Evolutionary conservation across 2,888 invertebrate genomes (phyloP), one percentile per base, ranked within the genome.

Genomic region (Synergus umbraculus): DNA sequence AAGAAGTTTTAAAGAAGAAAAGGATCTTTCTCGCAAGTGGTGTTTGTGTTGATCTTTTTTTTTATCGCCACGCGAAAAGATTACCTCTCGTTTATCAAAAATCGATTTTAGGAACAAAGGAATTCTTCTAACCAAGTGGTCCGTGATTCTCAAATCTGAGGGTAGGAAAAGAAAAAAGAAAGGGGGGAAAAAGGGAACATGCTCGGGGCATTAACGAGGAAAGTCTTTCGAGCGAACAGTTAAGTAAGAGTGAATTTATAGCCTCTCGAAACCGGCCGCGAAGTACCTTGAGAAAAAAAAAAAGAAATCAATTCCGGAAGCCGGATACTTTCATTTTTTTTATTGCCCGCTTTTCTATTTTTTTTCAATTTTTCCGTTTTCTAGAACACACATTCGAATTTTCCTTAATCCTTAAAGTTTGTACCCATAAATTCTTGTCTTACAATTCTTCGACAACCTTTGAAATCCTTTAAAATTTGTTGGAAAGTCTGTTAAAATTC

Each of bases 181-280:
- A 29, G 63, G 13, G 76, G 66, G 10, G n/a, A 73, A 65, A 58
- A 64, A 73, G 60, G 66, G 15, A 22, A 54, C 46, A 69, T 41
- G 69, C 81, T 66, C 76, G 76, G 78, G 79, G 85, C 86, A 85
- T 86, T 86, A 86, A 86, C 87, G 85, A 86, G 86, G 86, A 84
- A 87, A 87, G 87, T 86, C 86, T 86, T 87, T 81, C 86, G 76
- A 81, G 79, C 85, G 22, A 67, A 18, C 67, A 84, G 86, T 85
- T 87, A 84, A 85, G 83, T 87, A 85, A 67, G 46, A 81, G 84
- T 76, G 66, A 81, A 87, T 86, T 86, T 87, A 87, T 86, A 81
- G 85, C 84, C 80, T 65, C 76, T 78, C 81, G 83, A 84, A 86
- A 86, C 85, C 85, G 81, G 87, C 85, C 86, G 85, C 84, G 81